These are phyloP conservation scores for Empidonax alnorum DNA, from an alignment of 2,113 vertebrate species.

Conservation along the genomic window DNA sequence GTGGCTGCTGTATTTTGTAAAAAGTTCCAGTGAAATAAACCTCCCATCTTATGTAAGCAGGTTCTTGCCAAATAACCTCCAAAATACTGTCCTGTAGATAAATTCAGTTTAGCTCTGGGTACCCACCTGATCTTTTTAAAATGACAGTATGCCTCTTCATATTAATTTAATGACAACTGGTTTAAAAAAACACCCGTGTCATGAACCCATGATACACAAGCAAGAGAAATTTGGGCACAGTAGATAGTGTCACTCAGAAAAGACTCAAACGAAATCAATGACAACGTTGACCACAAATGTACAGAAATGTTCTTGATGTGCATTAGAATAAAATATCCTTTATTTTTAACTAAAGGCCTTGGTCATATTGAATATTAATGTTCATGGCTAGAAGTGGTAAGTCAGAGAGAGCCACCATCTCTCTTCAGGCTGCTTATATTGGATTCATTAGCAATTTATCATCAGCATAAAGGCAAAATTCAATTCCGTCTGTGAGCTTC, in stretches of 20 bases:
- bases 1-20: background rate
- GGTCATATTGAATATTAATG: slow-evolving; percentile 23
- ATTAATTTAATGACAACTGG: slow-evolving; percentile 7
- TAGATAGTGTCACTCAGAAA: background rate
- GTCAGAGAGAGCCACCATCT: background rate
- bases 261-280: background rate
- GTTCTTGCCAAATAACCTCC: background rate
- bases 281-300: background rate
- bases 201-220: background rate
- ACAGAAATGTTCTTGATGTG: background rate
- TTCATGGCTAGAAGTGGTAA: background rate
- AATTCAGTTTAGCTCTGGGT: slow-evolving; percentile 31
- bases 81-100: slow-evolving; percentile 14
- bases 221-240: background rate
- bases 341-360: slow-evolving; percentile 8
- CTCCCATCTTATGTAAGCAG: background rate
- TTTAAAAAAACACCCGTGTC: background rate
- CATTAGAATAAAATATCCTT: background rate
- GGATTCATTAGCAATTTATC: slow-evolving; percentile 52
- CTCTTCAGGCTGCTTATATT: slow-evolving; percentile 25
- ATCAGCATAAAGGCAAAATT: background rate
- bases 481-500: slow-evolving; percentile 15
- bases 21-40: background rate
- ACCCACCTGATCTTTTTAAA: slow-evolving; percentile 37
- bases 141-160: slow-evolving; percentile 11